Evolutionary conservation across 2,797 vertebrate genomes (phyloP), one percentile per base, ranked within the genome.

Genomic region (Argentina silus): DNA sequence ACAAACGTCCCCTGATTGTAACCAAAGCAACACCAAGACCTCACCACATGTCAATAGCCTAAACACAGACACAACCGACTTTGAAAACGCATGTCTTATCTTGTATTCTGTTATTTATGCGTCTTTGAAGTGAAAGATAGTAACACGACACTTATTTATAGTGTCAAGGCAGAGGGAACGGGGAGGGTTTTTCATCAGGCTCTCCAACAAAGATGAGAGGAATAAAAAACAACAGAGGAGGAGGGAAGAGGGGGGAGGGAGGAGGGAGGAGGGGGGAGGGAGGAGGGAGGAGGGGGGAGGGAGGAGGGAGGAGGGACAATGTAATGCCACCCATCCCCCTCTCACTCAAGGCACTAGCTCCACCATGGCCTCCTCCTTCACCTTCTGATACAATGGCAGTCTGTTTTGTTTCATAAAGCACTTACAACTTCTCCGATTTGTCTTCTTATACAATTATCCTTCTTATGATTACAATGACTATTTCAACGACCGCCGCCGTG

Each of bases 261-360:
- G 89, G 91, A 91, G 89, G 90, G 85, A 89, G n/a, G 86, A 83
- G 83, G 87, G 89, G 89, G 89, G 91, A 91, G 89, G 90, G 85
- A 89, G n/a, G 91, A 91, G 89, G 90, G n/a, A n/a, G n/a, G n/a
- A n/a, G n/a, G n/a, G n/a, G n/a, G n/a, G n/a, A n/a, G n/a, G 86
- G 83, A 85, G 88, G 86, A 83, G 83, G 87, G 89, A 90, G 89
- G 91, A 91, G 89, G 90, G 85, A 89, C 76, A 78, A 83, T 87
- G 72, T 85, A 77, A 85, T 81, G 69, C 65, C 71, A 76, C 90
- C 91, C 91, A 82, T 87, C 90, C 91, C 91, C 83, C 70, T 61
- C 44, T 42, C 70, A 61, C 59, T 67, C 69, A 80, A 81, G 83
- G 78, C 83, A 69, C 85, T 78, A 80, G 78, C 82, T 76, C 88